Conservation (phyloP, 2,113 vertebrate species). For the Onychorhynchus coronatus region DNA sequence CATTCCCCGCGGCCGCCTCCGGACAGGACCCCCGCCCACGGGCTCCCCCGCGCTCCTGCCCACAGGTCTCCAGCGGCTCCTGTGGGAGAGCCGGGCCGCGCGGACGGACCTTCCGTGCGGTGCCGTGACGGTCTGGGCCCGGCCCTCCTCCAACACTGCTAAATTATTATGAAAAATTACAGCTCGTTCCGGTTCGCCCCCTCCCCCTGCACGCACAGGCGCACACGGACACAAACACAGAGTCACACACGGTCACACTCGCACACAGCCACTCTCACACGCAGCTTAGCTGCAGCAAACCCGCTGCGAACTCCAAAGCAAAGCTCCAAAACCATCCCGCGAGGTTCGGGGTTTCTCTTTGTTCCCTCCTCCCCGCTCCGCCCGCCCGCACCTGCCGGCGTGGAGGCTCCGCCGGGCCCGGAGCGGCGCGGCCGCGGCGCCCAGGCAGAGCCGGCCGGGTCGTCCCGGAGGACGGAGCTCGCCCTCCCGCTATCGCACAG, state of each 20-base stretch:
- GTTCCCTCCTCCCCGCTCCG: neutral
- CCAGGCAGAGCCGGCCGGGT: too few relatives aligned
- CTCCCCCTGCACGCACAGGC: constrained; percentile 29
- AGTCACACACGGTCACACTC: neutral
- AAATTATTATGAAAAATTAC: neutral
- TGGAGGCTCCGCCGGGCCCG: neutral
- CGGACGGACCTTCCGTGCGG: too few relatives aligned
- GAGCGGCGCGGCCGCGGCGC: neutral
- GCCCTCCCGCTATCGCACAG: neutral
- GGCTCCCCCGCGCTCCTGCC: neutral
- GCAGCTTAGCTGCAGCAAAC: neutral
- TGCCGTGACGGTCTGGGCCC: neutral
- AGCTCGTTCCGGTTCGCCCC: neutral
- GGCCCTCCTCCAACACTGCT: neutral
- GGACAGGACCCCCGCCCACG: neutral
- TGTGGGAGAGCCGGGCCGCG: neutral
- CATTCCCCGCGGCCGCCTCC: neutral
- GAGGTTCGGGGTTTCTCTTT: neutral
- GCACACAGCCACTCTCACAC: neutral
- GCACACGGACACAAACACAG: neutral
- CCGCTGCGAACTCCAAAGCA: neutral
- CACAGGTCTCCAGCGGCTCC: neutral
- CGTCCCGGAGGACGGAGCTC: neutral
- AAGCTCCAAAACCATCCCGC: neutral
- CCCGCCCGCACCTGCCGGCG: neutral